phyloP scores from a whole-genome alignment of 1,140 invertebrate species.

The Ganaspis sp. region DNA sequence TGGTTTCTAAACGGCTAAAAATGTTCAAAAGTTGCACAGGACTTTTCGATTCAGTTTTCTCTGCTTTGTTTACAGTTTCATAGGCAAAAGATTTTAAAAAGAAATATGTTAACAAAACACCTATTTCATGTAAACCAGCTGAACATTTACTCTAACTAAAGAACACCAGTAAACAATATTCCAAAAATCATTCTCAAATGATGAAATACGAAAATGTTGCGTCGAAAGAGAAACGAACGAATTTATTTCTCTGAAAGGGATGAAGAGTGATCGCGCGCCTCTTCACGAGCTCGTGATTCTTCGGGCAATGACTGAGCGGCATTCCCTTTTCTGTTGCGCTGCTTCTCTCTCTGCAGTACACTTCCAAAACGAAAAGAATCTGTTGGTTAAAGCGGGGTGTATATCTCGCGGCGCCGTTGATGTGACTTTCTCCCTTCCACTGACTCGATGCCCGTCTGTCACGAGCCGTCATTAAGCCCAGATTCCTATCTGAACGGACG shows the following conservation, averaged over 20 bases:
- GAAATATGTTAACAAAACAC: too few relatives aligned
- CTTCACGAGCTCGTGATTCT: slow-evolving; percentile 37
- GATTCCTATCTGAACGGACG: slow-evolving; percentile 68
- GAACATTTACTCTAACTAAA: too few relatives aligned
- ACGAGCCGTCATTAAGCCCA: slow-evolving; percentile 70
- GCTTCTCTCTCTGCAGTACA: background rate
- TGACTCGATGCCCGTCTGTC: slow-evolving; percentile 65
- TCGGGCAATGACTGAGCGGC: slow-evolving; percentile 41
- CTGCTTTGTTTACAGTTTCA: too few relatives aligned
- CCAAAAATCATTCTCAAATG: background rate
- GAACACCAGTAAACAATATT: too few relatives aligned
- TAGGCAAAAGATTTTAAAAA: too few relatives aligned
- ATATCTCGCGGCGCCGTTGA: slow-evolving; percentile 71
- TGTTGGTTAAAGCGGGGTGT: slow-evolving; percentile 59
- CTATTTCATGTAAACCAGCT: too few relatives aligned
- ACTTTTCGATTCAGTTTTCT: too few relatives aligned
- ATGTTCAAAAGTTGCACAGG: too few relatives aligned
- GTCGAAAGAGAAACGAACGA: background rate
- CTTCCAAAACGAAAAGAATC: slow-evolving; percentile 62
- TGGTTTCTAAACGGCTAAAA: too few relatives aligned
- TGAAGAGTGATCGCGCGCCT: slow-evolving; percentile 24
- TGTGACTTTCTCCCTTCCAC: slow-evolving; percentile 60
- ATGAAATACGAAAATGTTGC: background rate
- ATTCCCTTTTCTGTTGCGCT: background rate
- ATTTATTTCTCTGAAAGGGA: slow-evolving; percentile 29